These are phyloP conservation scores for Mesodorylaimus sp. DNA, from an alignment of 2,888 invertebrate species.

Conservation along the genomic window DNA sequence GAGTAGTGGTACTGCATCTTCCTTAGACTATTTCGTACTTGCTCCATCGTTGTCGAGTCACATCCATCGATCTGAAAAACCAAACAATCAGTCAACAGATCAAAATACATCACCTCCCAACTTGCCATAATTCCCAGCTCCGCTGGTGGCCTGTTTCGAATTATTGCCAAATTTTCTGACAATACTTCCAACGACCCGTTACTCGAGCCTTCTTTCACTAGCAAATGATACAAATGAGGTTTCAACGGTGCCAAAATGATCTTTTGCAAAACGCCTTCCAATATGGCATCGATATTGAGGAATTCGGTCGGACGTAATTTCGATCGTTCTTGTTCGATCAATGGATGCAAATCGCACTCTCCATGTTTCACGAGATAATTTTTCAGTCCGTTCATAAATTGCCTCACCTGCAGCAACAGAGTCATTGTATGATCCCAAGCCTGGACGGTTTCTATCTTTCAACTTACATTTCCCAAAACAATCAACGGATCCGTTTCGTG, in stretches of 20 bases:
- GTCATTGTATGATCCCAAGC: too few species aligned
- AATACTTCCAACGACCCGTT: constrained; percentile 33
- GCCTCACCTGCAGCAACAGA: constrained; percentile 45
- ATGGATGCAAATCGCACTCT: constrained; percentile 71
- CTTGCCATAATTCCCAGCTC: constrained; percentile 35
- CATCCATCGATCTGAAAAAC: not conserved
- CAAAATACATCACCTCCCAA: not conserved
- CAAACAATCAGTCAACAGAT: not conserved
- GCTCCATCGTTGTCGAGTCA: constrained; percentile 40
- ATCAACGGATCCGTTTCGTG: constrained; percentile 68
- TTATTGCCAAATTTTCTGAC: constrained; percentile 34
- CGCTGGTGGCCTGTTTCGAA: constrained; percentile 33
- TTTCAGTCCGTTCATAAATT: constrained; percentile 96
- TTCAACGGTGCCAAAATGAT: constrained; percentile 48
- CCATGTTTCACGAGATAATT: constrained; percentile 90
- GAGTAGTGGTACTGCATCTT: constrained; percentile 75
- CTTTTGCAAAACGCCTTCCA: constrained; percentile 81
- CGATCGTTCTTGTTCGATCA: constrained; percentile 64
- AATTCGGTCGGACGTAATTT: constrained; percentile 72
- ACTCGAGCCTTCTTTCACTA: constrained; percentile 20
- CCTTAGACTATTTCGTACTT: constrained; percentile 50
- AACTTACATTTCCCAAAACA: constrained; percentile 39
- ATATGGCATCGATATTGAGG: constrained; percentile 77
- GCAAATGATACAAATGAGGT: constrained; percentile 31
- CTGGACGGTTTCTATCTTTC: too few species aligned